Evolutionary conservation across 2,888 invertebrate genomes (phyloP).

Genomic region (Sipha maydis): DNA sequence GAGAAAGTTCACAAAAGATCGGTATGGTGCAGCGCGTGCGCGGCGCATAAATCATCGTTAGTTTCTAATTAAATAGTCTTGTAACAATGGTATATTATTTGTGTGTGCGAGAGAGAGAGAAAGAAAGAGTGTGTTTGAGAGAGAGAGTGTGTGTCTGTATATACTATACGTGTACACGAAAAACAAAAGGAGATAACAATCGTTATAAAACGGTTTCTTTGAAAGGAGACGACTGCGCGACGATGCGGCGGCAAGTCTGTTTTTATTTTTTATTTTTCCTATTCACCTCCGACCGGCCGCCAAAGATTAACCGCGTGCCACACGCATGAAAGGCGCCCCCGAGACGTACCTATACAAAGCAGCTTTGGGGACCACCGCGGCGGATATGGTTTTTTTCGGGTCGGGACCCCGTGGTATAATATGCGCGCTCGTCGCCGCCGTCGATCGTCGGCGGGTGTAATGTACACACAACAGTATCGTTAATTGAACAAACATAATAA

Average conservation of each 20-base stretch:
- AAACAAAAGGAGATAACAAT: constrained; percentile 58
- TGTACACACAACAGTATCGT: constrained; percentile 24
- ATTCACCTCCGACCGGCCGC: constrained; percentile 29
- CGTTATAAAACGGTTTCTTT: constrained; percentile 59
- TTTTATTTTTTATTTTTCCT: not conserved
- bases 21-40: constrained; percentile 7
- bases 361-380: constrained; percentile 48
- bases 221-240: not conserved
- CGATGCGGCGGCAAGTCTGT: not conserved
- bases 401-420: constrained; percentile 33
- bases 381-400: constrained; percentile 18
- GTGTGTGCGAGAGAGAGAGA: too few relatives aligned
- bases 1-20: constrained; percentile 9
- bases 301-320: constrained; percentile 44
- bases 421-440: not conserved
- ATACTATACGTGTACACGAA: not conserved
- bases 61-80: constrained; percentile 51
- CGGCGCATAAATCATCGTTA: constrained; percentile 53
- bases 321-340: constrained; percentile 30
- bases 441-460: constrained; percentile 20
- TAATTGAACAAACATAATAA: constrained; percentile 57
- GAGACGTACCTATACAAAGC: constrained; percentile 25
- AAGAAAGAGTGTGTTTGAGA: too few relatives aligned
- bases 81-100: not conserved
- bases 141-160: too few relatives aligned